These are phyloP conservation scores for Nebria brevicollis DNA, from an alignment of 2,888 invertebrate genomes.

Conservation along the genomic window DNA sequence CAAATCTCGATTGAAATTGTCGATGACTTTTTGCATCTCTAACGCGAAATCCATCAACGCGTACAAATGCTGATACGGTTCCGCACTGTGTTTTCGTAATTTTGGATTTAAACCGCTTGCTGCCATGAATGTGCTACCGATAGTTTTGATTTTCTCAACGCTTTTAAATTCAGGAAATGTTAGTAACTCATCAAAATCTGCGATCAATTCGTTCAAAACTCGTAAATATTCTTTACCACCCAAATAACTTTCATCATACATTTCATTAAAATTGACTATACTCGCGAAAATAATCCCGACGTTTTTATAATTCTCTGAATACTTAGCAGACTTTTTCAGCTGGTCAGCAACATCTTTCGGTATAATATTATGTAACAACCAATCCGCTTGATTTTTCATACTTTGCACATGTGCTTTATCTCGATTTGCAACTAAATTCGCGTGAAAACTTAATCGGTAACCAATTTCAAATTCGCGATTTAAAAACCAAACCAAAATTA, in stretches of 20 bases:
- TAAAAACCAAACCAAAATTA: conserved; percentile 90
- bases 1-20: conserved; percentile 88
- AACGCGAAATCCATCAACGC: conserved; percentile 93
- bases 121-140: conserved; percentile 97
- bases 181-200: conserved; percentile 94
- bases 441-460: conserved; percentile 91
- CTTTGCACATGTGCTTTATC: conserved; percentile 90
- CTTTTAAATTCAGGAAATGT: conserved; percentile 82
- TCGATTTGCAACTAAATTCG: conserved; percentile 88
- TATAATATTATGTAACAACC: conserved; percentile 96
- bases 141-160: conserved; percentile 98
- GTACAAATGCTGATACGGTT: conserved; percentile 81
- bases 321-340: conserved; percentile 90
- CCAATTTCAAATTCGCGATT: conserved; percentile 97
- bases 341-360: conserved; percentile 95
- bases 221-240: conserved; percentile 95
- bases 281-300: conserved; percentile 96
- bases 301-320: conserved; percentile 93
- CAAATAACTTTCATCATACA: conserved; percentile 96
- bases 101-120: conserved; percentile 93
- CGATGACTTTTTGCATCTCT: conserved; percentile 89
- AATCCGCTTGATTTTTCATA: conserved; percentile 96
- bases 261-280: conserved; percentile 96
- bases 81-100: conserved; percentile 73
- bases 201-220: conserved; percentile 94